phyloP scores from a whole-genome alignment of 2,888 invertebrate species.

The Parascotia fuliginaria region DNA sequence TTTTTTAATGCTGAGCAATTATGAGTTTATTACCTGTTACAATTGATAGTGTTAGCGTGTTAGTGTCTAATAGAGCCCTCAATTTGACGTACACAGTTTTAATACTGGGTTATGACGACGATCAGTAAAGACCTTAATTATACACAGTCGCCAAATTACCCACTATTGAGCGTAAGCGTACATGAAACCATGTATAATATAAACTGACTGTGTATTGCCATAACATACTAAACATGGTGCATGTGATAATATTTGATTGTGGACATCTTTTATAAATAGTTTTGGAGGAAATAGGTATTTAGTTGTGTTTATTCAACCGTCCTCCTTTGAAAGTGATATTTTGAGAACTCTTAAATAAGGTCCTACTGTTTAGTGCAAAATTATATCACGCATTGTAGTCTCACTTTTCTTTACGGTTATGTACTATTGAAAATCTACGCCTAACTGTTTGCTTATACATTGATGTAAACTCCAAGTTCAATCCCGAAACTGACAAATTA shows the following conservation, averaged over 20 bases:
- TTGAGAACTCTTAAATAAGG: no score
- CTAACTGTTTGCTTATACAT: no score
- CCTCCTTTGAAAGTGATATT: no score
- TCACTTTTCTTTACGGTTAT: no score
- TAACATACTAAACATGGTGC: slow-evolving; percentile 1
- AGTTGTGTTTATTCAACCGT: background rate
- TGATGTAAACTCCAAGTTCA: no score
- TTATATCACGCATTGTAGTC: no score
- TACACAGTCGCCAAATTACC: slow-evolving; percentile 6
- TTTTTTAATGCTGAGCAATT: slow-evolving; percentile 7
- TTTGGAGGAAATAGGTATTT: background rate
- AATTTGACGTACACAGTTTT: slow-evolving; percentile 3
- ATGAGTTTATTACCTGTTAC: no score
- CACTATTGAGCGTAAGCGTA: background rate
- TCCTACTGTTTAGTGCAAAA: no score
- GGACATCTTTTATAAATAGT: background rate
- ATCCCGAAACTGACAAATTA: no score
- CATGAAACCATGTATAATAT: background rate
- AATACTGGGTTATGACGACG: slow-evolving; percentile 4
- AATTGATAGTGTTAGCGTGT: no score
- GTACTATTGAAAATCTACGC: no score
- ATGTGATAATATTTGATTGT: background rate
- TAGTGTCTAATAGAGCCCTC: slow-evolving; percentile 6
- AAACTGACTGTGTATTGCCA: background rate
- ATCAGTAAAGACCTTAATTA: slow-evolving; percentile 5